These are phyloP conservation scores for Meghimatium bilineatum DNA, from an alignment of 2,888 invertebrate genomes.

Conservation along the genomic window DNA sequence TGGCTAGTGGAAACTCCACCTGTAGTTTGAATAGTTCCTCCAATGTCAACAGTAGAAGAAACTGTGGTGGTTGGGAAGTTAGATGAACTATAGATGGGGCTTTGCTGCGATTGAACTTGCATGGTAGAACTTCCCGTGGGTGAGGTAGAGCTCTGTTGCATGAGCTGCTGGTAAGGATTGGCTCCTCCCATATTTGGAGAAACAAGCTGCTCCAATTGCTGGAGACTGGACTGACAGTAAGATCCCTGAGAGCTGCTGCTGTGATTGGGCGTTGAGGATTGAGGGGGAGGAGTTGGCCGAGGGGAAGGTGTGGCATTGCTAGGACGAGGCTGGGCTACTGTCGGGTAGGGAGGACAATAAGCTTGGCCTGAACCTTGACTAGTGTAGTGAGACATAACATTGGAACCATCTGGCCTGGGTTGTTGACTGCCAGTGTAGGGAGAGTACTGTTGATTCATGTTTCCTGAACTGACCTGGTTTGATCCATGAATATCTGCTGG, in stretches of 20 bases:
- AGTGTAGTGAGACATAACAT: conserved; percentile 59
- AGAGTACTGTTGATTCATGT: conserved; percentile 37
- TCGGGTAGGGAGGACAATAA: conserved; percentile 49
- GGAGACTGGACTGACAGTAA: conserved; percentile 59
- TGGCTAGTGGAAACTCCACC: conserved; percentile 14
- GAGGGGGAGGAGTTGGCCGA: conserved; percentile 63
- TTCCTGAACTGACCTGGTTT: conserved; percentile 28
- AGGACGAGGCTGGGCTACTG: conserved; percentile 53
- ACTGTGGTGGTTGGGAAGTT: conserved; percentile 55
- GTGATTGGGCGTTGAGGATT: conserved; percentile 54
- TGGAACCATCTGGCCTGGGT: conserved; percentile 45
- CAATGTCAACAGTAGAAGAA: conserved; percentile 52
- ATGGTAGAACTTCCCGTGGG: conserved; percentile 38
- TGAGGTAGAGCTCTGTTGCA: conserved; percentile 53
- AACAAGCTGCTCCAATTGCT: conserved; percentile 64
- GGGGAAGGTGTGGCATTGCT: conserved; percentile 62
- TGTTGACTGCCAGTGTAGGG: conserved; percentile 48
- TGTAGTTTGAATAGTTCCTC: conserved; percentile 39
- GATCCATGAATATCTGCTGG: conserved; percentile 40
- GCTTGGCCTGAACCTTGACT: conserved; percentile 63
- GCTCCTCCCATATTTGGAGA: conserved; percentile 56
- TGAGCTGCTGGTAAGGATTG: conserved; percentile 57
- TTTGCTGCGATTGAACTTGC: conserved; percentile 34
- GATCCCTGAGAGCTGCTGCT: conserved; percentile 62
- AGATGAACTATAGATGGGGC: conserved; percentile 55